Base-by-base conservation (phyloP, 2,888 invertebrate species). In the Temnothorax unifasciatus region DNA sequence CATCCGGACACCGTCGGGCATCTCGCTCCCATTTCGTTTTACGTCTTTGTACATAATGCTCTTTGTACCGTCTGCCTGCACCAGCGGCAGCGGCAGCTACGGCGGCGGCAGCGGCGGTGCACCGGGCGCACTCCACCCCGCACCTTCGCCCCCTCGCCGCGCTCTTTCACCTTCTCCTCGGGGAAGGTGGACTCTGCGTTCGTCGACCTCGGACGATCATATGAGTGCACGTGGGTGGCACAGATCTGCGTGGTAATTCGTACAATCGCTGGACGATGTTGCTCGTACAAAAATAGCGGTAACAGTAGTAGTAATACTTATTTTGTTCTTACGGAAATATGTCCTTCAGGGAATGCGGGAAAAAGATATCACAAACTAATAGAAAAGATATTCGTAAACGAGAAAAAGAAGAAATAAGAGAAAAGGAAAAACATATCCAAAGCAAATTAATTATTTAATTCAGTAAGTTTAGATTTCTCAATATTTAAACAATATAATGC, bases 41-140 rank as follows among this genome's bases (percentile, higher is more conserved):
- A 92, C 92, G 92, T 92, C 93, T 93, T 92, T 92, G 92, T 93
- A 93, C 91, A 91, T 93, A 93, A 93, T 93, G 90, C 92, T 90
- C 93, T 93, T 93, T 93, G 93, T 93, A 92, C 89, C 90, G 87
- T 90, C 88, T 90, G 89, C 86, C 81, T 54, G 75, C 59, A 75
- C 84, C 86, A 79, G 71, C 85, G 25, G 83, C 85, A 68, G 79
- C 79, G 29, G 61, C 87, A 52, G 84, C 75, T 69, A 69, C 83
- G 52, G 59, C 73, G 59, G 54, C 76, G 34, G 71, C 83, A 47
- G 50, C 18, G 73, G 25, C 29, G 81, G 34, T 61, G 73, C 73
- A 71, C 52, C 79, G 38, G 71, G 75, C 59, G 84, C 75, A 84
- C 86, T 82, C 50, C 84, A 83, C 73, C 84, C 82, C 84, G 81